A percentile compares a stretch with the other conserved stretches of the same genome.
phyloP scores from a whole-genome alignment of 2,113 vertebrate genomes.

The Miniopterus natalensis region DNA sequence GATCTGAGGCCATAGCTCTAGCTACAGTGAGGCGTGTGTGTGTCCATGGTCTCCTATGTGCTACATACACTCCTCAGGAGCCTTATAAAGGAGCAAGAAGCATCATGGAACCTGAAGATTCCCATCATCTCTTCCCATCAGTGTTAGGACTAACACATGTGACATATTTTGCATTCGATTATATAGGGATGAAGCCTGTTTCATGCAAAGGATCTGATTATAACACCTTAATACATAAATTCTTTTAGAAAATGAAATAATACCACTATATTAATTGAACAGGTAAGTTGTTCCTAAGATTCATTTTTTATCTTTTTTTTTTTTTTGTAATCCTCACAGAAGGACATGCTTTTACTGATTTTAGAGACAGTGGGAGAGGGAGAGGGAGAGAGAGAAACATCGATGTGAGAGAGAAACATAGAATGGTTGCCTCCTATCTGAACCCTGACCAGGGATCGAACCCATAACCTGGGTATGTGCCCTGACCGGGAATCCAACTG shows the following conservation, averaged over 20 bases:
- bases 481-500: neutral
- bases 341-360: neutral
- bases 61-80: neutral
- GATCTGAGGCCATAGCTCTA: neutral
- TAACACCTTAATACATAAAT: conserved; percentile 20
- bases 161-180: neutral
- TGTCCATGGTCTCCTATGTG: neutral
- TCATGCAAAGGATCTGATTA: conserved; percentile 7
- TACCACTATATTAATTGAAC: conserved; percentile 38
- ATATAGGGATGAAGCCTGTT: neutral
- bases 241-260: conserved; percentile 52
- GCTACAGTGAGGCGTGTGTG: neutral
- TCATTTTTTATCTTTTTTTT: neutral
- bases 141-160: neutral
- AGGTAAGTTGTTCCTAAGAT: neutral
- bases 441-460: neutral
- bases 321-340: neutral
- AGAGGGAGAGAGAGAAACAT: neutral
- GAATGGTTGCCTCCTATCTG: neutral
- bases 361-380: neutral
- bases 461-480: neutral
- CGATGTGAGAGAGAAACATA: neutral
- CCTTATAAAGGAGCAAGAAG: neutral
- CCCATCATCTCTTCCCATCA: neutral
- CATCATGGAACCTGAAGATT: neutral